A percentile compares a stretch with the other conserved stretches of the same genome.
phyloP scores from a whole-genome alignment of 2,797 vertebrate genomes.

The Hirundo rustica region DNA sequence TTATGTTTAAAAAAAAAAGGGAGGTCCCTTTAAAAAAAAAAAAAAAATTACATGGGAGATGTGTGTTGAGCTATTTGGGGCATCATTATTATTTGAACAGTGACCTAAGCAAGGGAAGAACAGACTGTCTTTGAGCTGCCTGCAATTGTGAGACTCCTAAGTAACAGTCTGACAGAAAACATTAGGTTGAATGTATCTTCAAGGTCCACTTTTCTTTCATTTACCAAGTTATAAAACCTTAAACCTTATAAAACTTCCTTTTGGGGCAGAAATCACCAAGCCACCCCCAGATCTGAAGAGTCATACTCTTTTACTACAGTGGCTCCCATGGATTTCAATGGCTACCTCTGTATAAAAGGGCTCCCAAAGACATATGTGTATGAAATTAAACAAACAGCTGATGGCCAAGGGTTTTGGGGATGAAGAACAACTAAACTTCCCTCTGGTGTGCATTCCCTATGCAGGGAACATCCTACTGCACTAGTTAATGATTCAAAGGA shows the following conservation, averaged over 20 bases:
- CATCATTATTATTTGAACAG: constrained; percentile 65
- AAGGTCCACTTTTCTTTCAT: background rate
- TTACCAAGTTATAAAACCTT: background rate
- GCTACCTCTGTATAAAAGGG: background rate
- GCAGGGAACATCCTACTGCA: background rate
- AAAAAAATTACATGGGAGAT: background rate
- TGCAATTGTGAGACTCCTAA: background rate
- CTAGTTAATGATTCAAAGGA: background rate
- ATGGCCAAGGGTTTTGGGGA: background rate
- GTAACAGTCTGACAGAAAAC: background rate
- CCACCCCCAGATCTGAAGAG: background rate
- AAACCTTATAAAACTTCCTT: no score
- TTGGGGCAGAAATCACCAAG: background rate
- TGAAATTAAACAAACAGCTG: background rate
- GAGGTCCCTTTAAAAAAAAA: background rate
- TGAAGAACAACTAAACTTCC: background rate
- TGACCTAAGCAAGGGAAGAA: constrained; percentile 14
- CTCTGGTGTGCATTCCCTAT: background rate
- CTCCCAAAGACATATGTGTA: background rate
- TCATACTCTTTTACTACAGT: background rate
- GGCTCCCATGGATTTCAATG: background rate
- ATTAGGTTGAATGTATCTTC: background rate
- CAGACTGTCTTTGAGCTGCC: background rate
- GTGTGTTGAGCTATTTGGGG: constrained; percentile 39
- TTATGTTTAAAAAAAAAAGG: background rate